Evolutionary conservation across 2,797 vertebrate species (phyloP).

Genomic region (Chlorospingus flavigularis): DNA sequence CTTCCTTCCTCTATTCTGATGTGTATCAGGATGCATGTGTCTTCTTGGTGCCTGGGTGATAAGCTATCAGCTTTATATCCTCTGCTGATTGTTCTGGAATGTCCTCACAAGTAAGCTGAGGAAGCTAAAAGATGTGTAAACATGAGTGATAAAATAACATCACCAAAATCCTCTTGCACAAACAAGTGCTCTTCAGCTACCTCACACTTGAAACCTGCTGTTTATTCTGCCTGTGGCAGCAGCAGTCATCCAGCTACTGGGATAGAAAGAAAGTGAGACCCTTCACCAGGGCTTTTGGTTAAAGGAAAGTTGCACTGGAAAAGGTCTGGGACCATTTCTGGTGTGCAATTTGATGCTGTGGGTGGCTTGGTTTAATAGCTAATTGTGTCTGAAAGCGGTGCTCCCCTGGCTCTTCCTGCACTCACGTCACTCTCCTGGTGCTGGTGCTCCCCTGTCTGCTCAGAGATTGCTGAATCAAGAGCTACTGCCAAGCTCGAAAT

Average conservation of each 20-base stretch:
- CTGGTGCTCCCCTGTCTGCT: not conserved
- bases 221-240: not conserved
- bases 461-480: not conserved
- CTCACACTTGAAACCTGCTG: not conserved
- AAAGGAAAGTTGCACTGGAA: not conserved
- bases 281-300: not conserved
- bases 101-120: slow-evolving; percentile 10
- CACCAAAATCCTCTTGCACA: not conserved
- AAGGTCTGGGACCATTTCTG: not conserved
- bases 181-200: not conserved
- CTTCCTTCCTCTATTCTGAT: slow-evolving; percentile 13
- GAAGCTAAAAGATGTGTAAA: slow-evolving; percentile 25
- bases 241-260: not conserved
- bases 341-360: not conserved
- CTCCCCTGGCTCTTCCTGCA: not conserved
- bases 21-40: not conserved
- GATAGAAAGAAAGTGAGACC: not conserved
- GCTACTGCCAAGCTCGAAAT: not conserved
- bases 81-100: slow-evolving; percentile 43
- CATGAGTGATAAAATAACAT: not conserved
- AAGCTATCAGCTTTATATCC: slow-evolving; percentile 28
- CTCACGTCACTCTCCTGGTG: not conserved
- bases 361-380: not conserved
- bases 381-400: not conserved
- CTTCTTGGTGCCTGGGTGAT: slow-evolving; percentile 25